phyloP scores from a whole-genome alignment of 2,113 vertebrate species.

The Grantiella picta region DNA sequence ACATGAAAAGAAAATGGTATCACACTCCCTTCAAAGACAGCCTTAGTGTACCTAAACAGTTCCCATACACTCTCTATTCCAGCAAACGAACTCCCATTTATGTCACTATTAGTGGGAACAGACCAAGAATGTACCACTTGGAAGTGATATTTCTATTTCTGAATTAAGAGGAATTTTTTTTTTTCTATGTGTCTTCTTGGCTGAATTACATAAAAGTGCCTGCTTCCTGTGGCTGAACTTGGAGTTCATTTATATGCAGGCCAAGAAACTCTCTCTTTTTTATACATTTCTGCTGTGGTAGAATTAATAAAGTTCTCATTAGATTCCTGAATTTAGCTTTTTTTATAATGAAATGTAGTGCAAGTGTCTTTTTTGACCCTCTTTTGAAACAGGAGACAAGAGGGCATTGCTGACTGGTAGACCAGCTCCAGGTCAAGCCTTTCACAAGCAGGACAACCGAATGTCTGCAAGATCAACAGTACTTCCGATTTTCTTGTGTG shows the following conservation, averaged over 20 bases:
- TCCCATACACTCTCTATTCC: background rate
- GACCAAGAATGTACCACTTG: background rate
- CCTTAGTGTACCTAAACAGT: background rate
- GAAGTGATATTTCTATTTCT: background rate
- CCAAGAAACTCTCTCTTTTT: background rate
- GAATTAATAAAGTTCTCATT: background rate
- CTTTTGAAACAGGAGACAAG: background rate
- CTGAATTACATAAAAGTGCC: background rate
- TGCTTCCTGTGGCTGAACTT: background rate
- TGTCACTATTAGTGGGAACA: background rate
- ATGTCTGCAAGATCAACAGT: background rate
- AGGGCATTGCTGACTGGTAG: background rate
- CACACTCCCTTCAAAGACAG: accelerated
- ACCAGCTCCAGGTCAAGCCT: background rate
- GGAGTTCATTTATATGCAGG: background rate
- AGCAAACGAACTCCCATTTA: background rate
- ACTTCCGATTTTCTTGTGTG: background rate
- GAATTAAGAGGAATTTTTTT: background rate
- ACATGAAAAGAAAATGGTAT: background rate
- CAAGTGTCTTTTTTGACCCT: background rate
- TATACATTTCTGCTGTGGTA: background rate
- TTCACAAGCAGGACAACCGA: background rate
- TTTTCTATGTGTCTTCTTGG: background rate
- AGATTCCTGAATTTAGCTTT: background rate
- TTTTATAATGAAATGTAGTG: background rate